These are phyloP conservation scores for Oeneis ivallda DNA, from an alignment of 2,888 invertebrate species.

Conservation along the genomic window DNA sequence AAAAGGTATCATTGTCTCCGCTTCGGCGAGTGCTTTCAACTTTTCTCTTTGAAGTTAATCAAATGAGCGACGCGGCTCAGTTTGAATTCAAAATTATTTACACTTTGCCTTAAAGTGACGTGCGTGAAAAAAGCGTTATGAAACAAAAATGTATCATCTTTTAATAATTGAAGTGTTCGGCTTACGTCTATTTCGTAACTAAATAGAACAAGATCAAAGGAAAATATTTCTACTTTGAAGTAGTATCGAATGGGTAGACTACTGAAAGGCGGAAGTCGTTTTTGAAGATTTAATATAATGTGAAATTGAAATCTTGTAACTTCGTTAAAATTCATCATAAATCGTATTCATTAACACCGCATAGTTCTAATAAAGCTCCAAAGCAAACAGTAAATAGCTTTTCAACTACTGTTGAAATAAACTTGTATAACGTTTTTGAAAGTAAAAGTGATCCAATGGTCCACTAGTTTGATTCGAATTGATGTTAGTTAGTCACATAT, in stretches of 20 bases:
- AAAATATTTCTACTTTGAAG: conserved; percentile 64
- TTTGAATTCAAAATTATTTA: conserved; percentile 63
- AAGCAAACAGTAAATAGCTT: background rate
- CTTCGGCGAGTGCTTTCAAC: conserved; percentile 66
- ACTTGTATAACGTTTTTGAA: conserved; percentile 2
- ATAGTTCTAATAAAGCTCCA: background rate
- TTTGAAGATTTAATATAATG: conserved; percentile 33
- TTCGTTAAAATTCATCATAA: background rate
- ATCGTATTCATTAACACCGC: background rate
- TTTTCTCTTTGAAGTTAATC: conserved; percentile 71
- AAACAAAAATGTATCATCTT: conserved; percentile 59
- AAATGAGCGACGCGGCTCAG: conserved; percentile 64
- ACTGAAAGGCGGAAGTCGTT: conserved; percentile 50
- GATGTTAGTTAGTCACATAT: background rate
- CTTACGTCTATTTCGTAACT: conserved; percentile 57
- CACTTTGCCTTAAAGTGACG: conserved; percentile 54
- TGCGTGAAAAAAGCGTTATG: conserved; percentile 50
- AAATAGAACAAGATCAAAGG: conserved; percentile 70
- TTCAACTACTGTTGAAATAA: background rate
- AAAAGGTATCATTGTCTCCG: conserved; percentile 72
- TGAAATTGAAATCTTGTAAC: background rate
- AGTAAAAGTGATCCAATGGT: background rate
- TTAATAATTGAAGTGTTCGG: conserved; percentile 64
- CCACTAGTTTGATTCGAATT: background rate
- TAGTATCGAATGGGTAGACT: conserved; percentile 51